Percentiles rank a stretch among this genome's conserved stretches.
These are phyloP conservation scores for Hartigia nigra DNA, from an alignment of 2,888 invertebrate species.

Conservation along the genomic window DNA sequence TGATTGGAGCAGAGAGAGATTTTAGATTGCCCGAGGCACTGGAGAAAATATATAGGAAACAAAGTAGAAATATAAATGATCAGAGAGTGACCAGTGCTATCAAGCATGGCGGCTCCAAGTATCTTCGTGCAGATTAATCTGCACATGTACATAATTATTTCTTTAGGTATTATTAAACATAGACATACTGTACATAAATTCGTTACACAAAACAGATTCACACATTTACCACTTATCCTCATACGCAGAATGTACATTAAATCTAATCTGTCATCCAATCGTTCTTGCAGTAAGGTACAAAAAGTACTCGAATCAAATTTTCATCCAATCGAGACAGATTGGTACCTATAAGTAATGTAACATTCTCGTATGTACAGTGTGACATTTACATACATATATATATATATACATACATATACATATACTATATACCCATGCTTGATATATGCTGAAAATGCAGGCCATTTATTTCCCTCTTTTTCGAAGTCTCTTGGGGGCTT, in stretches of 20 bases:
- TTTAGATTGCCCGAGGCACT: conserved; percentile 28
- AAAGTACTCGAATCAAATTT: conserved; percentile 32
- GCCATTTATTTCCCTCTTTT: conserved; percentile 52
- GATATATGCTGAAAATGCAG: conserved; percentile 57
- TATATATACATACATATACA: conserved; percentile 25
- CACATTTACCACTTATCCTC: conserved; percentile 59
- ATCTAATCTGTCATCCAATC: conserved; percentile 72
- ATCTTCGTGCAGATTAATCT: not conserved
- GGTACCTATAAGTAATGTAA: conserved; percentile 77
- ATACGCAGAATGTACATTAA: conserved; percentile 74
- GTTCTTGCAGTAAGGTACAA: conserved; percentile 13
- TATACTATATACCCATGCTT: conserved; percentile 51
- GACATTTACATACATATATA: conserved; percentile 75
- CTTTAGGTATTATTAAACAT: not conserved
- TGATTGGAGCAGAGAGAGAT: conserved; percentile 57
- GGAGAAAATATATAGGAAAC: conserved; percentile 20
- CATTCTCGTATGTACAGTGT: conserved; percentile 40
- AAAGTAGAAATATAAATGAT: not conserved
- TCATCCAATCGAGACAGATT: conserved; percentile 69
- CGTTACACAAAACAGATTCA: conserved; percentile 55
- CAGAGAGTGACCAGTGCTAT: not conserved
- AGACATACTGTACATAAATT: conserved; percentile 59
- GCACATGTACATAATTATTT: not conserved
- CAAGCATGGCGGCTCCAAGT: not conserved
- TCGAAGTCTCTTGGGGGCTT: conserved; percentile 66